These are phyloP conservation scores for Phthorimaea operculella DNA, from an alignment of 1,140 invertebrate species.

Conservation along the genomic window DNA sequence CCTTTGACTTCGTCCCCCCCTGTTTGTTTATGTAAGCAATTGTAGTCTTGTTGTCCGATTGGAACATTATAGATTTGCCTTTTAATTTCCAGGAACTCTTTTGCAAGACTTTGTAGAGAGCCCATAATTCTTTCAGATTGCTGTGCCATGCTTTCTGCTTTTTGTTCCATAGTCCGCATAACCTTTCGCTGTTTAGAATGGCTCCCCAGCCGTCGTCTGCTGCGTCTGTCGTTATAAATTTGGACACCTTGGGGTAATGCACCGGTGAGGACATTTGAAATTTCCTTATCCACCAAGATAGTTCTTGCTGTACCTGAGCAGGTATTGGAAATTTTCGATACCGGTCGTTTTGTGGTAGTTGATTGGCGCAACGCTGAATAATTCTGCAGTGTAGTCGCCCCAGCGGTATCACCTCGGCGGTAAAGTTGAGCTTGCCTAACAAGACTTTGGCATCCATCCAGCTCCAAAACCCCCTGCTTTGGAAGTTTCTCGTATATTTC, in stretches of 20 bases:
- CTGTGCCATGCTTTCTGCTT: not conserved
- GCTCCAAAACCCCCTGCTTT: not conserved
- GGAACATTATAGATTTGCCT: no score
- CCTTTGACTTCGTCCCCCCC: no score
- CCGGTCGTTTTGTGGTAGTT: not conserved
- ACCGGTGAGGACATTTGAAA: no score
- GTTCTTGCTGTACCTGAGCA: not conserved
- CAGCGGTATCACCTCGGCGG: conserved; percentile 66
- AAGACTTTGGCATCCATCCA: conserved; percentile 27
- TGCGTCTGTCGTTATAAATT: no score
- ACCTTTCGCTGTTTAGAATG: no score
- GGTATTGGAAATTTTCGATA: not conserved
- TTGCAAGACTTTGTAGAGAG: no score
- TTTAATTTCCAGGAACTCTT: no score
- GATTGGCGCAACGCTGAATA: not conserved
- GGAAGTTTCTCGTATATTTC: conserved; percentile 8
- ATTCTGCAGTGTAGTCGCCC: conserved; percentile 30
- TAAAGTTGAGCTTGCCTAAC: conserved; percentile 43
- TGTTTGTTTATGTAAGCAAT: no score
- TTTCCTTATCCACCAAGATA: not conserved
- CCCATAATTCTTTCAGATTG: not conserved
- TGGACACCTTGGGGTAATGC: no score
- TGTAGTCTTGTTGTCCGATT: no score
- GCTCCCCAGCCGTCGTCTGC: no score
- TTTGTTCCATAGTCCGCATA: no score